Evolutionary conservation across 2,113 vertebrate genomes (phyloP), one percentile per base, ranked within the genome.

Genomic region (Indicator maculatus): DNA sequence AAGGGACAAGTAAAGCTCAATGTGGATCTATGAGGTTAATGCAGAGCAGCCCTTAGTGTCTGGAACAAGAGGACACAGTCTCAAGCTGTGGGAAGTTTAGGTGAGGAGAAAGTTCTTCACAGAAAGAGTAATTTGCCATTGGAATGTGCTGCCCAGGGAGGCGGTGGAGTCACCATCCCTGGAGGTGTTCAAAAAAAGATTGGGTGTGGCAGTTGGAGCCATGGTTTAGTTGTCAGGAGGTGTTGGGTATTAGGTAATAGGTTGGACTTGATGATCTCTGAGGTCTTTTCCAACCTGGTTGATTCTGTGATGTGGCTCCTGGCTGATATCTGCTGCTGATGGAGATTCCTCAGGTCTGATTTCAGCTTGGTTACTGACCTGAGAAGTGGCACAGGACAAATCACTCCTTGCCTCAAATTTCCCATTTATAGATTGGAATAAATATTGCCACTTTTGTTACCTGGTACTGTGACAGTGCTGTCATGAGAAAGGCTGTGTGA

Each of bases 291-390:
- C 41, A 44, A 2, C 12, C 26, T 53, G 45, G 39, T 36, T 16
- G 44, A 52, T 41, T 41, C 41, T 44, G 33, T 1, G 2, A 2
- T 12, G 36, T 61, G 73, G 55, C 60, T 73, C n/a, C 55, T 89
- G 45, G 9, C 23, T 66, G 60, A 41, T 10, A 2, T 2, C 33
- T 63, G 31, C 30, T 79, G 38, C 47, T 65, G 44, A 8, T 72
- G n/a, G 44, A 36, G 12, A 11, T 55, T 2, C 5, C 38, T 45
- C 67, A 7, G 8, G 6, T 75, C 59, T 0, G 0, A 7, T 58
- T 86, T 77, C 56, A 50, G 19, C 60, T 83, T 83, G 15, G 16
- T 66, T 77, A 26, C 45, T 63, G 64, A 33, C 60, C 56, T 55
- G 70, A 52, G 28, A 75, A 23, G 31, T n/a, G n/a, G 16, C 45